Base-by-base conservation (phyloP, 2,888 invertebrate genomes). In the Cremastobaeus sp. region DNA sequence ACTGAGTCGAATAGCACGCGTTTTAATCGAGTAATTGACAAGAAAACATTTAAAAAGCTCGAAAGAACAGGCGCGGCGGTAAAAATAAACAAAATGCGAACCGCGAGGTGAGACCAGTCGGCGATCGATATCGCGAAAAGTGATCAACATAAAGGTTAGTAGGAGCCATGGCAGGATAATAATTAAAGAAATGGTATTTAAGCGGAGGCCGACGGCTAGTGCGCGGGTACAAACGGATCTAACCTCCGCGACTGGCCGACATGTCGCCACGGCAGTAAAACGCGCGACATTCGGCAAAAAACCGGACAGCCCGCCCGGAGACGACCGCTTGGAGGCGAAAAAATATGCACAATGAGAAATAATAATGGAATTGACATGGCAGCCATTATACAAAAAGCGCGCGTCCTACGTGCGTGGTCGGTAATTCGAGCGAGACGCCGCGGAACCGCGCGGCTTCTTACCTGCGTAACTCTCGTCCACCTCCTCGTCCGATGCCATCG, bases 401-500 rank as follows among this genome's bases (percentile, higher is more conserved):
- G 86, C 85, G 85, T 85, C 83, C 82, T 85, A 77, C 78, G 78
- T 78, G 78, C 77, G 76, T 77, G 71, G 76, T 73, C 74, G 75
- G 76, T 74, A 78, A 76, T 79, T 77, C 77, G 79, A 78, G n/a
- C 37, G 21, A 3, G 48, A 30, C 43, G 41, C 39, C 54, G 35
- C 50, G 41, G 3, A 18, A 11, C 11, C 60, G 74, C 60, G 76
- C 71, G 62, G 20, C 64, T 50, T 41, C 34, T 78, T 71, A 95
- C 95, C 95, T 91, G 94, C 94, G 87, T 92, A 93, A 88, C 92
- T 93, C 88, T 95, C 95, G 85, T 95, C 95, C 88, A 95, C 92
- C 89, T 95, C 95, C 86, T 95, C 95, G 85, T 95, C 95, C 78
- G 95, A 95, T 89, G 95, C 95, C 95, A 95, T 95, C 39, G 32